A percentile compares a stretch with the other conserved stretches of the same genome.
These are phyloP conservation scores for Drosophila mercatorum DNA, from an alignment of 2,888 invertebrate species.

Conservation along the genomic window DNA sequence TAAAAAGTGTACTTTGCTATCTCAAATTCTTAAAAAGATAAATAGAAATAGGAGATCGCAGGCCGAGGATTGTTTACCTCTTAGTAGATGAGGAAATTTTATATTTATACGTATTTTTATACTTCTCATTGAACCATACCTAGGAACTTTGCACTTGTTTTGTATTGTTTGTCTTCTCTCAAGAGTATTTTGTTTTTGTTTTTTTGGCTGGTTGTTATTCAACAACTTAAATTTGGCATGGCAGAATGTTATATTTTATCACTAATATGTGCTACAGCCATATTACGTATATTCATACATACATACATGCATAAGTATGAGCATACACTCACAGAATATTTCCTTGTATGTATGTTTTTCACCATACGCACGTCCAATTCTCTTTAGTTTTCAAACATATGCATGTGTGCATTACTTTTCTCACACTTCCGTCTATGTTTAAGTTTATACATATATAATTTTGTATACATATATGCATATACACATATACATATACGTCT, in stretches of 20 bases:
- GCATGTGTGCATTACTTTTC: conserved; percentile 6
- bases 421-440: conserved; percentile 32
- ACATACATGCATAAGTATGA: not conserved
- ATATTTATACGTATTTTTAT: not conserved
- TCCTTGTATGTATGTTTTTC: conserved; percentile 50
- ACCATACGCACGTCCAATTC: conserved; percentile 49
- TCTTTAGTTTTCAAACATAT: conserved; percentile 37
- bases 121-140: no score
- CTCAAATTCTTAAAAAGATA: not conserved
- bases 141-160: conserved; percentile 33
- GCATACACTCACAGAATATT: conserved; percentile 50
- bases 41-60: not conserved
- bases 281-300: conserved; percentile 4
- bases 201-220: conserved; percentile 34
- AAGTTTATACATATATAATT: conserved; percentile 6
- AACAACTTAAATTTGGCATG: conserved; percentile 31
- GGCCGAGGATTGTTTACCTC: no score
- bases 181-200: not conserved
- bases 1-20: not conserved
- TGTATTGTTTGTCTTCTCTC: conserved; percentile 6
- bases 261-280: conserved; percentile 17
- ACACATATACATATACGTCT: conserved; percentile 2
- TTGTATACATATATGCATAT: conserved; percentile 1
- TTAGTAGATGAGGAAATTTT: not conserved
- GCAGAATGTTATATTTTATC: conserved; percentile 32